phyloP scores from a whole-genome alignment of 2,113 vertebrate species.

The Platycercus adscitus region DNA sequence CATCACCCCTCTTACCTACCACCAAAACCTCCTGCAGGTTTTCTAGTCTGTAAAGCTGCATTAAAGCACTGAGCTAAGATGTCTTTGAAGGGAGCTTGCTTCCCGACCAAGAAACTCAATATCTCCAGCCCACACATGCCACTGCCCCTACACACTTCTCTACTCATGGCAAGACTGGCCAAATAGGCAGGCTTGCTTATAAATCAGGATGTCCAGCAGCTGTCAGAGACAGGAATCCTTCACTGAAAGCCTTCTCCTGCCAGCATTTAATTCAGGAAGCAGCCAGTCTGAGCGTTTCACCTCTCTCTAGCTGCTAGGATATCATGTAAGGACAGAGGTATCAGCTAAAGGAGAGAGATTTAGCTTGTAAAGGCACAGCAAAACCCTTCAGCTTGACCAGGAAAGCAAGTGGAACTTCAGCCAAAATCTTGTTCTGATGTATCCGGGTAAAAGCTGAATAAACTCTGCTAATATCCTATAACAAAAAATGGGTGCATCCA shows the following conservation, averaged over 20 bases:
- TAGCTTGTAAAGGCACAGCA: not conserved
- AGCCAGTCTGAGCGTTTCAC: not conserved
- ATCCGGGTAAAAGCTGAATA: not conserved
- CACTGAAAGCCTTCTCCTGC: not conserved
- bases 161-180: not conserved
- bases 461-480: not conserved
- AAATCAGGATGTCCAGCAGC: constrained; percentile 7
- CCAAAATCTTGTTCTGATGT: not conserved
- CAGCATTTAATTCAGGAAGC: not conserved
- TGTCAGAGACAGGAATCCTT: not conserved
- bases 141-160: not conserved
- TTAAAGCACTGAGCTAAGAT: not conserved
- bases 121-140: not conserved
- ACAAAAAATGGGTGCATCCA: not conserved
- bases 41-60: not conserved
- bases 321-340: not conserved
- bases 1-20: not conserved
- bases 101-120: not conserved
- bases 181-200: not conserved
- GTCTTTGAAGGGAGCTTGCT: not conserved
- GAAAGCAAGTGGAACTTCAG: not conserved
- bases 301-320: not conserved
- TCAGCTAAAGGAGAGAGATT: not conserved
- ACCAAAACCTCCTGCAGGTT: not conserved
- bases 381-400: not conserved